Evolutionary conservation across 2,113 vertebrate genomes (phyloP).

Genomic region (Peromyscus polionotus): DNA sequence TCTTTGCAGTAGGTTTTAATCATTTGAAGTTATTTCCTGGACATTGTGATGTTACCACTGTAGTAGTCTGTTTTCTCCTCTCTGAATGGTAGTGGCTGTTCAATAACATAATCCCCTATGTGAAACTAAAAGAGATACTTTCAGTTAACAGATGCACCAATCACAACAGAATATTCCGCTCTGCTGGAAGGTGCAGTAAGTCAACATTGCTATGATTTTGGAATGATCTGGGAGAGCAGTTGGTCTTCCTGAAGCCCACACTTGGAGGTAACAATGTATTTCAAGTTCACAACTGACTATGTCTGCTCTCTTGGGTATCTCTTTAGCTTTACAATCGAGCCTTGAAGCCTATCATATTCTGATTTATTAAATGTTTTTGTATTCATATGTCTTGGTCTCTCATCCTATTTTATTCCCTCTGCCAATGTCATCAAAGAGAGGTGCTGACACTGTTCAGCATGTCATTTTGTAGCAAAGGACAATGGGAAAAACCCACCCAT

Average conservation of each 20-base stretch:
- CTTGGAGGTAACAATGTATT: background rate
- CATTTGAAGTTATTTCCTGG: background rate
- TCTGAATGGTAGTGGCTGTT: background rate
- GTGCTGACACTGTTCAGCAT: background rate
- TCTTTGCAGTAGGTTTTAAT: background rate
- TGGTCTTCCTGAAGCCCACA: background rate
- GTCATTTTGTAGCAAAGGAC: background rate
- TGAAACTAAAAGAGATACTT: background rate
- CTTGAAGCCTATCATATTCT: background rate
- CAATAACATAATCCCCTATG: background rate
- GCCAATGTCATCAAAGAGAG: background rate
- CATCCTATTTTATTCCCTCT: background rate
- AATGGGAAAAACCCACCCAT: background rate
- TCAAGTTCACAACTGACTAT: background rate
- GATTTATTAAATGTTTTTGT: background rate
- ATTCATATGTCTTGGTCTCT: background rate
- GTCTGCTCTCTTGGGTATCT: background rate
- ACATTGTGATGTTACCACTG: background rate
- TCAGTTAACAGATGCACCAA: background rate
- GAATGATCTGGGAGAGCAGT: constrained; percentile 2
- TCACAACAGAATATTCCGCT: background rate
- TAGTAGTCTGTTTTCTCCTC: background rate
- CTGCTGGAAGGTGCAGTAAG: background rate
- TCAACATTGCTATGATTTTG: background rate
- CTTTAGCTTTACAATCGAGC: background rate